Base-by-base conservation (phyloP, 2,113 vertebrate species). In the Dunckerocampus dactyliophorus region DNA sequence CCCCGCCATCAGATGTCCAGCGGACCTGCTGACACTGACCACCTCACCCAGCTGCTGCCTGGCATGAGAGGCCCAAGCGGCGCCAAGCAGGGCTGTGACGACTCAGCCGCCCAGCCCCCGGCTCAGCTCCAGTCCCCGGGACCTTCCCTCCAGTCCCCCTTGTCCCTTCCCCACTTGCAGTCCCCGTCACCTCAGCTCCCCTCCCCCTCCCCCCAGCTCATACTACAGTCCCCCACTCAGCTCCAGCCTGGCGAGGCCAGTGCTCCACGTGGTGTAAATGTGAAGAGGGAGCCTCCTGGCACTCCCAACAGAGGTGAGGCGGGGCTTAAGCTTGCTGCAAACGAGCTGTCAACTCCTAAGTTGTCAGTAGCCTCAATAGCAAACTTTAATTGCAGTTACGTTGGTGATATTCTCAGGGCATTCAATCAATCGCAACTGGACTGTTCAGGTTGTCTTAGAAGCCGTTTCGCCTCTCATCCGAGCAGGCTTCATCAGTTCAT, bases 1-100 rank as follows among this genome's bases (percentile, higher is more conserved):
- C 47, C 9, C 7, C 51, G 43, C 51, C 62, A 65, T 63, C 72
- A 90, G 89, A 88, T 87, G 61, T 83, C 77, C 6, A 87, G 89
- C 88, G 76, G 76, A 28, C 55, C 77, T 61, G 89, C 89, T 8
- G 93, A 96, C 72, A 82, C 91, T 71, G 93, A 95, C 62, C 88
- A 94, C 75, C 87, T 94, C 65, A 88, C 86, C 80, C 93, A 95
- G 85, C 87, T 94, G 69, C 82, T 95, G 62, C 93, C 94, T n/a
- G 86, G 91, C 0, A 82, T 92, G 77, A 92, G 93, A 84, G 91
- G 91, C 75, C 86, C 88, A 0, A 77, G 83, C 14, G 92, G 87
- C 67, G 90, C 89, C 77, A 87, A 71, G 64, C 89, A 6, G 80
- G 87, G 59, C 76, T 62, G 50, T 0, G 84, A 76, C 64, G 78